Base-by-base conservation (phyloP, 2,113 vertebrate species). In the Bettongia penicillata region DNA sequence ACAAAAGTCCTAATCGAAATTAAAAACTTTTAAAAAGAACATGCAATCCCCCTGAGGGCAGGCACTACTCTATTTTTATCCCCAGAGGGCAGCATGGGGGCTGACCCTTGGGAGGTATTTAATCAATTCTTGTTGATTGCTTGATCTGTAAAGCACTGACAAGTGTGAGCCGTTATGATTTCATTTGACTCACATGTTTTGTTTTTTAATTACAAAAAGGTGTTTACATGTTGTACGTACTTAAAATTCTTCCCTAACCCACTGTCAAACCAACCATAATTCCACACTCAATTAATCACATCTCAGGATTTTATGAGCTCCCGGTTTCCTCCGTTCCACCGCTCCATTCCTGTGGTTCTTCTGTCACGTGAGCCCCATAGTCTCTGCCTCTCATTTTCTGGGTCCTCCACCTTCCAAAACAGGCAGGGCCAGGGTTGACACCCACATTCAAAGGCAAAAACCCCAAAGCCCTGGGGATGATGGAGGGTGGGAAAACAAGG, bases 221-320 rank as follows among this genome's bases (percentile, higher is more conserved):
- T 84, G 68, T 84, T 84, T 84, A 84, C 68, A 84, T 43, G 68
- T 84, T 84, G 68, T 84, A 84, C 68, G 8, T 84, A 84, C 68
- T 84, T 84, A 84, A 84, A 84, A 84, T 84, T 84, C 68, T 84
- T 43, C 68, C 68, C 68, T 84, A 84, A 84, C 68, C 68, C 68
- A 84, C n/a, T 84, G 68, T 84, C 68, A 84, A 43, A 84, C 68
- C 68, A 84, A 84, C 68, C 68, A 84, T 84, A 84, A 43, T 84
- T 84, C 68, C n/a, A 84, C 68, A 84, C 68, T 84, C n/a, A 84
- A 84, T 84, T 84, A 84, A 84, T 84, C 68, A 84, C 68, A 84
- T 84, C 68, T 84, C n/a, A 4, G 68, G 68, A 84, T 84, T 84
- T 84, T 84, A 84, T 84, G 68, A 84, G 68, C n/a, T 84, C n/a